Evolutionary conservation across 1,140 invertebrate species (phyloP).

Genomic region (Agraylea sexmaculata): DNA sequence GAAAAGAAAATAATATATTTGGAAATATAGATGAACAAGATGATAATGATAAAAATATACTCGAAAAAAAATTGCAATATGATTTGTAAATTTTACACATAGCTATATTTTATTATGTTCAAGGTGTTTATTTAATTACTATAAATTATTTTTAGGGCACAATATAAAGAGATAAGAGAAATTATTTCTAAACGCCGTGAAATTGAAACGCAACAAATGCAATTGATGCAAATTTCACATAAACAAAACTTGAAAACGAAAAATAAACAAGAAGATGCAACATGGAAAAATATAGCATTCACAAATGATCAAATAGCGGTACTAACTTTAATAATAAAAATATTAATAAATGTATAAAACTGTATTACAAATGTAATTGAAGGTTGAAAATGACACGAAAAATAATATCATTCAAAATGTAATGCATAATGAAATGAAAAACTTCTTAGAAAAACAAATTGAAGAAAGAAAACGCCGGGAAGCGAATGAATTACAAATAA

Average conservation of each 20-base stretch:
- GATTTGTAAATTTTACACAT: slow-evolving; percentile 8
- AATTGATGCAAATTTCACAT: slow-evolving; percentile 18
- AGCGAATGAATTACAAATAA: too few relatives aligned
- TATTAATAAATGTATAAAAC: too few relatives aligned
- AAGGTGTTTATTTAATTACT: slow-evolving; percentile 3
- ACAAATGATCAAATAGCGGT: too few relatives aligned
- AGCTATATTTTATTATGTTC: background rate
- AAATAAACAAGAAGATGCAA: slow-evolving; percentile 11
- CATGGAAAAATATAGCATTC: slow-evolving; percentile 17
- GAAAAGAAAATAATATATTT: slow-evolving; percentile 8
- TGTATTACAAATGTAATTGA: too few relatives aligned
- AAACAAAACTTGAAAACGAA: slow-evolving; percentile 11
- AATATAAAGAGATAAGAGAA: slow-evolving; percentile 14
- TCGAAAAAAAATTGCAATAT: slow-evolving; percentile 13
- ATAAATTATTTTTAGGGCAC: slow-evolving; percentile 8
- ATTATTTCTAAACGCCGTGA: slow-evolving; percentile 11
- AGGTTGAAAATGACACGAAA: too few relatives aligned
- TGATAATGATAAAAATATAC: slow-evolving; percentile 12
- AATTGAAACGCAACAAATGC: slow-evolving; percentile 12
- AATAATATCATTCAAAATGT: too few relatives aligned
- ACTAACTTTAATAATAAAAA: too few relatives aligned
- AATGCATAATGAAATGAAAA: too few relatives aligned
- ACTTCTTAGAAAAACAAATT: too few relatives aligned
- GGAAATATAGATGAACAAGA: slow-evolving; percentile 10
- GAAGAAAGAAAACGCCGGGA: too few relatives aligned